Base-by-base conservation (phyloP, 2,888 invertebrate genomes). In the Melinaea menophilus region DNA sequence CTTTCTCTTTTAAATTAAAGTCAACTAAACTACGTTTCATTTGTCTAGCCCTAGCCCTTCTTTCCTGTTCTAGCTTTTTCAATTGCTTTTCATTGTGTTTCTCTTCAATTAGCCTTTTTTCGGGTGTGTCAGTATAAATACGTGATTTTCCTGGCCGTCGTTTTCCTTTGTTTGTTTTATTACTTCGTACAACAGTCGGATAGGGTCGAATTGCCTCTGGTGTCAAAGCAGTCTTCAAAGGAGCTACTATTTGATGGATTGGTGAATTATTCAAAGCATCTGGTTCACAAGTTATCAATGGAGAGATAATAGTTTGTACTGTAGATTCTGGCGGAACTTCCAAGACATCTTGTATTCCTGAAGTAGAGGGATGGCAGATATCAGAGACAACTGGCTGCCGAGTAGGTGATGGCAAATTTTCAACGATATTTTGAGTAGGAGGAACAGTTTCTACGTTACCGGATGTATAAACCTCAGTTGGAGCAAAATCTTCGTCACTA, bases 401-500 rank as follows among this genome's bases (percentile, higher is more conserved):
- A 58, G 58, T 58, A 58, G 58, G 48, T 51, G 51, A 47, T 47
- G 58, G 34, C 51, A 58, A 58, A 58, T 48, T 48, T 58, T 58
- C 59, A 59, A 59, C 59, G 59, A 59, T 13, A 51, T 56, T 56
- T 56, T 56, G 56, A 56, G 56, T 56, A 56, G 57, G 57, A 57
- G 57, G 45, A 37, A 57, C 13, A 57, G n/a, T n/a, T 45, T 46
- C 57, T 46, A 46, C n/a, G 46, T 57, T 46, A 46, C 45, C 45
- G 45, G 57, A 46, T 57, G 45, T 57, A 51, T 34, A 55, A 34
- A 55, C 35, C 35, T 55, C 55, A 35, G 35, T 55, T 35, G 55
- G 55, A 35, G 68, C 64, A 60, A 70, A 72, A 58, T 70, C 70
- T 2, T 70, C 67, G n/a, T 72, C 70, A 22, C 65, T 51, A 34